These are phyloP conservation scores for Drosophila lacicola DNA, from an alignment of 2,888 invertebrate species.

Conservation along the genomic window DNA sequence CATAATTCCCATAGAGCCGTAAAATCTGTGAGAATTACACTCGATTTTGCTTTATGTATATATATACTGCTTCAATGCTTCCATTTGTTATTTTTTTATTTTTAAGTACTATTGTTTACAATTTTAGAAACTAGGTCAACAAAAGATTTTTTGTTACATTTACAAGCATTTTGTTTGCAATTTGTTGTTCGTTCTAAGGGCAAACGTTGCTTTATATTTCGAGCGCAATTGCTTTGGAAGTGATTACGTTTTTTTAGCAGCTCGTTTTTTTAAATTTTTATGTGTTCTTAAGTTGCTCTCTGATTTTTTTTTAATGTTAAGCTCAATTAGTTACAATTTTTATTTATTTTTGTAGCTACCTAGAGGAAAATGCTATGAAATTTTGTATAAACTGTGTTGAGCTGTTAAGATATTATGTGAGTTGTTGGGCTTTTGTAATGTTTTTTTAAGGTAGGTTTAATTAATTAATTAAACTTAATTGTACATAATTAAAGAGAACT, in stretches of 20 bases:
- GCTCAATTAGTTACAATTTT: neutral
- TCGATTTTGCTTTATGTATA: neutral
- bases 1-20: slow-evolving; percentile 2
- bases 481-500: too few species aligned
- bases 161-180: slow-evolving; percentile 25
- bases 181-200: slow-evolving; percentile 7
- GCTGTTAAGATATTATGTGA: too few species aligned
- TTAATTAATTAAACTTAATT: too few species aligned
- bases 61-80: neutral
- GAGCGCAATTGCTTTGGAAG: slow-evolving; percentile 19
- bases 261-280: slow-evolving; percentile 16
- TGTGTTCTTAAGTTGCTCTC: neutral
- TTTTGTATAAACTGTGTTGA: too few species aligned
- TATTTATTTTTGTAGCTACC: neutral
- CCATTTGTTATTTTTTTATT: neutral
- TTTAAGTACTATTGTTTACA: slow-evolving; percentile 37
- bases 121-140: slow-evolving; percentile 45
- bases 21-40: too few species aligned
- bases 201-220: neutral
- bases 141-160: slow-evolving; percentile 31
- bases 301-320: neutral
- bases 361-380: too few species aligned
- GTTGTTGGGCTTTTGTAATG: too few species aligned
- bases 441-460: too few species aligned
- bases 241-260: slow-evolving; percentile 37